Evolutionary conservation across 2,797 vertebrate species (phyloP).

Genomic region (Gadopsis bispinosus): DNA sequence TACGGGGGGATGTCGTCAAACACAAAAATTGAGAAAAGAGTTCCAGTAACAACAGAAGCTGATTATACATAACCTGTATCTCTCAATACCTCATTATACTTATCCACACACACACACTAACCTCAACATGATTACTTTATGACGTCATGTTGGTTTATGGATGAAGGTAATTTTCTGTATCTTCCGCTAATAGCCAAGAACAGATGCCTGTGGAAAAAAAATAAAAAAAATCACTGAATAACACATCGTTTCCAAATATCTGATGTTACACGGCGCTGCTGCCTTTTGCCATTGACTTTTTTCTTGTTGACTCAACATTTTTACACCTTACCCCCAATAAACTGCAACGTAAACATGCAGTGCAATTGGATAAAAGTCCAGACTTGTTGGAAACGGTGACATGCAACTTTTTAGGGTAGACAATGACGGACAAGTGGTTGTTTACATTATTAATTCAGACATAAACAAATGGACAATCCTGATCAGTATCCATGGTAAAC

Average conservation of each 20-base stretch:
- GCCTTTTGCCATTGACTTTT: constrained; percentile 4
- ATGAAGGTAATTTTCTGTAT: constrained; percentile 37
- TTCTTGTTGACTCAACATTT: constrained; percentile 17
- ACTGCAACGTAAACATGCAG: background rate
- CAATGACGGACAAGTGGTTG: background rate
- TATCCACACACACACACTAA: constrained; percentile 25
- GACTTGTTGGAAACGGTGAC: background rate
- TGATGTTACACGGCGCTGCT: constrained; percentile 9
- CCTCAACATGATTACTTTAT: constrained; percentile 45
- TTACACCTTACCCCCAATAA: background rate
- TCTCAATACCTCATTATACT: constrained; percentile 51
- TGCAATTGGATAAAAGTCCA: background rate
- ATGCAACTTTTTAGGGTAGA: background rate
- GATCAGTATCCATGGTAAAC: constrained; percentile 30
- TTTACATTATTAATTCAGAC: constrained; percentile 6
- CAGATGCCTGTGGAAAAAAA: constrained; percentile 56
- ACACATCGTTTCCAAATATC: constrained; percentile 32
- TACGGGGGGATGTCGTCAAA: constrained; percentile 16
- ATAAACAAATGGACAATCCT: background rate
- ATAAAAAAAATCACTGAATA: background rate
- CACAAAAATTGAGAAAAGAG: constrained; percentile 19
- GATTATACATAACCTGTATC: constrained; percentile 30
- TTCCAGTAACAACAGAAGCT: constrained; percentile 45
- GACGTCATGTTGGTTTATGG: constrained; percentile 49
- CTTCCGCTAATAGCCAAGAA: constrained; percentile 41